Percentiles rank a stretch among this genome's conserved stretches.
These are phyloP conservation scores for Crenichthys baileyi DNA, from an alignment of 2,797 vertebrate genomes.

Conservation along the genomic window DNA sequence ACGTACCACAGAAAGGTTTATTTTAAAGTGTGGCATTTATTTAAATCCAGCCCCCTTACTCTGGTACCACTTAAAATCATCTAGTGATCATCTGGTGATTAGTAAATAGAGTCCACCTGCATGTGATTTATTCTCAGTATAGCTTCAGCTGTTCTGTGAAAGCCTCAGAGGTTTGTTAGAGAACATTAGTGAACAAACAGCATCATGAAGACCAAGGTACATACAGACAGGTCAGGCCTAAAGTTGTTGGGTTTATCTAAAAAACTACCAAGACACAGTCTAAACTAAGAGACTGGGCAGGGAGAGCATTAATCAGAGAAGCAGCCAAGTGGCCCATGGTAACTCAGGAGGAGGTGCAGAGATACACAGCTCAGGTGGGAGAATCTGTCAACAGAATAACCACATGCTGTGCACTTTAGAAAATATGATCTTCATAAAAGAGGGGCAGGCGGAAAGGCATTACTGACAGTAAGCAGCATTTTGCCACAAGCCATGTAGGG, in stretches of 20 bases:
- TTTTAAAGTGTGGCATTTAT: neutral
- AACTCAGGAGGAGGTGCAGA: neutral
- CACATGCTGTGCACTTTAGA: neutral
- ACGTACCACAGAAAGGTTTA: neutral
- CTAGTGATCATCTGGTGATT: no score
- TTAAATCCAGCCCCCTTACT: neutral
- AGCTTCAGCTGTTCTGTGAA: neutral
- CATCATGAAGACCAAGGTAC: no score
- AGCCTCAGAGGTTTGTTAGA: neutral
- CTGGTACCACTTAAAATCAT: neutral
- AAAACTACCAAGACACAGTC: neutral
- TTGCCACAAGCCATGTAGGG: neutral
- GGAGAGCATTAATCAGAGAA: neutral
- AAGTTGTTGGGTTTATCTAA: neutral
- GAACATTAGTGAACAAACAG: no score
- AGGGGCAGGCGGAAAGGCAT: neutral
- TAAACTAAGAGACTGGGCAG: neutral
- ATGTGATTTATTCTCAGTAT: neutral
- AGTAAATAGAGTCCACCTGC: neutral
- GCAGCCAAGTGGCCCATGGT: neutral
- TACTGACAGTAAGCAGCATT: neutral
- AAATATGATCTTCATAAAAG: neutral
- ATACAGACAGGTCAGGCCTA: neutral
- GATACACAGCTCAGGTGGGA: neutral
- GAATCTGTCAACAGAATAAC: no score